These are phyloP conservation scores for Yasuhikotakia modesta DNA, from an alignment of 2,797 vertebrate species.

Conservation along the genomic window DNA sequence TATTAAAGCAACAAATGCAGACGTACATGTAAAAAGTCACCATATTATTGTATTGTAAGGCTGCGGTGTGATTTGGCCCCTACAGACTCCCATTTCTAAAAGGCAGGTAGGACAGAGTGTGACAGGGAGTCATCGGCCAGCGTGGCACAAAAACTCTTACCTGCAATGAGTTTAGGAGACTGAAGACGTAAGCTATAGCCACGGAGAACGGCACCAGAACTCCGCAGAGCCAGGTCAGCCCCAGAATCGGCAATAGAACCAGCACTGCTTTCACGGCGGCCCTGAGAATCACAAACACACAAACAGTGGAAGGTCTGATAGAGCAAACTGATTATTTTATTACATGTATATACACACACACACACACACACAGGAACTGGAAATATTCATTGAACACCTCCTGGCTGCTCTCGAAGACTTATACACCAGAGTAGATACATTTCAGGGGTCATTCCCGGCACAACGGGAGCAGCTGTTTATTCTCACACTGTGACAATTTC, in stretches of 20 bases:
- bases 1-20: too few relatives aligned
- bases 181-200: constrained; percentile 80
- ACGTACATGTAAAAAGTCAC: too few relatives aligned
- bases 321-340: constrained; percentile 22
- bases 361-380: constrained; percentile 11
- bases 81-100: background rate
- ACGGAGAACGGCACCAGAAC: constrained; percentile 80
- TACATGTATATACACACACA: constrained; percentile 13
- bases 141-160: constrained; percentile 61
- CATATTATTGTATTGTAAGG: too few relatives aligned
- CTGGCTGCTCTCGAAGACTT: constrained; percentile 16
- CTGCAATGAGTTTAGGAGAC: constrained; percentile 82
- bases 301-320: constrained; percentile 30
- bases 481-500: constrained; percentile 77
- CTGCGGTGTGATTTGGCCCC: too few relatives aligned
- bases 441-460: constrained; percentile 64
- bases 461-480: constrained; percentile 69
- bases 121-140: background rate
- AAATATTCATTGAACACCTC: background rate
- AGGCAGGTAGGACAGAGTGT: background rate
- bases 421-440: constrained; percentile 5
- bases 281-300: constrained; percentile 63
- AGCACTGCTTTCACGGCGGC: constrained; percentile 80
- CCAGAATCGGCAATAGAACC: constrained; percentile 81
- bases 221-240: constrained; percentile 82